These are phyloP conservation scores for Torymus aiolomorphi DNA, from an alignment of 2,888 invertebrate genomes.

Conservation along the genomic window DNA sequence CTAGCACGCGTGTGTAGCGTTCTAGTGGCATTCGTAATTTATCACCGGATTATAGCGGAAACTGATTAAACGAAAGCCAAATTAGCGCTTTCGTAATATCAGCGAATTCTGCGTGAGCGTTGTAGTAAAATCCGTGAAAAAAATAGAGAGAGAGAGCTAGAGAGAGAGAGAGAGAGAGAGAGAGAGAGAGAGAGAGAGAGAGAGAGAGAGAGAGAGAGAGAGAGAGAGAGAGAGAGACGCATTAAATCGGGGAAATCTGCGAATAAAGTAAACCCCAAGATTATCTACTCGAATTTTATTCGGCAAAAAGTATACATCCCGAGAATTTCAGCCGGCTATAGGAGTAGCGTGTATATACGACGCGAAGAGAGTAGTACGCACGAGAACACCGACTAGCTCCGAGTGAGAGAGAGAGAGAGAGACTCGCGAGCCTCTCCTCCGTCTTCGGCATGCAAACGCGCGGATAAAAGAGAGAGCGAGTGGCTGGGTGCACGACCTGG, in stretches of 20 bases:
- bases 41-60: constrained; percentile 8
- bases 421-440: background rate
- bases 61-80: constrained; percentile 16
- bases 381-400: no score
- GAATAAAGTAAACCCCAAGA: constrained; percentile 42
- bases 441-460: background rate
- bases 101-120: background rate
- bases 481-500: no score
- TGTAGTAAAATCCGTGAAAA: background rate
- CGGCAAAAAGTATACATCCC: constrained; percentile 20
- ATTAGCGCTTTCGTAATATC: background rate
- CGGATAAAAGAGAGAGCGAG: background rate
- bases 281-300: constrained; percentile 36
- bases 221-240: background rate
- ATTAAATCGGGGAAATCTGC: constrained; percentile 28
- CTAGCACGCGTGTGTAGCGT: background rate
- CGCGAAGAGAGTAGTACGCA: no score
- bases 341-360: no score
- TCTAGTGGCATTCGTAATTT: background rate
- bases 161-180: no score
- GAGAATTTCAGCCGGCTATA: background rate
- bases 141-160: no score
- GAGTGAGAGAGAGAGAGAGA: no score
- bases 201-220: no score
- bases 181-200: no score